Evolutionary conservation across 1,140 invertebrate species (phyloP), one percentile per base, ranked within the genome.

Genomic region (Chelonus insularis): DNA sequence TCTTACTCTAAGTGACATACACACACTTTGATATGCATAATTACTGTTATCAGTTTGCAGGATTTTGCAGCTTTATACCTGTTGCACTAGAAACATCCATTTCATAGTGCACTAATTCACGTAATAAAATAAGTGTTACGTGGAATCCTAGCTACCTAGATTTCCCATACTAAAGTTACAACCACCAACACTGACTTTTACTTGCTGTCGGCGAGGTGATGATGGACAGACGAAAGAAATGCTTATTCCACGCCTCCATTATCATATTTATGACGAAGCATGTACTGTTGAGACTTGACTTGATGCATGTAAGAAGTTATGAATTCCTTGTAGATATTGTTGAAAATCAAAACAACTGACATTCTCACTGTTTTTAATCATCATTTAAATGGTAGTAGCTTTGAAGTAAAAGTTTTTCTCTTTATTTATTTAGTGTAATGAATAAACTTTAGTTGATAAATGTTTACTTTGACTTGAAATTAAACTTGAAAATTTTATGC

Each of bases 301-400:
- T 74, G 73, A 74, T 74, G 68, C 68, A 69, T 75, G 12, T 80
- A 80, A 79, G 78, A 78, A 80, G 71, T 79, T 72, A 4, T 29
- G 3, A 29, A 29, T 4, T 29, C 3, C 25, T 29, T 29, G n/a
- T n/a, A n/a, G n/a, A n/a, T n/a, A n/a, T n/a, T n/a, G n/a, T n/a
- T n/a, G n/a, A n/a, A n/a, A n/a, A n/a, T n/a, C n/a, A n/a, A n/a
- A n/a, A n/a, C n/a, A n/a, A n/a, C n/a, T n/a, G n/a, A n/a, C n/a
- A n/a, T n/a, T n/a, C n/a, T n/a, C n/a, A n/a, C n/a, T n/a, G n/a
- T n/a, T n/a, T n/a, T n/a, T n/a, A n/a, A n/a, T n/a, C n/a, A n/a
- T n/a, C n/a, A n/a, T n/a, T n/a, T n/a, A n/a, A n/a, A n/a, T n/a
- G n/a, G n/a, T n/a, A n/a, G n/a, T n/a, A n/a, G n/a, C n/a, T n/a